phyloP scores from a whole-genome alignment of 1,140 invertebrate genomes.

The Sinonovacula constricta region DNA sequence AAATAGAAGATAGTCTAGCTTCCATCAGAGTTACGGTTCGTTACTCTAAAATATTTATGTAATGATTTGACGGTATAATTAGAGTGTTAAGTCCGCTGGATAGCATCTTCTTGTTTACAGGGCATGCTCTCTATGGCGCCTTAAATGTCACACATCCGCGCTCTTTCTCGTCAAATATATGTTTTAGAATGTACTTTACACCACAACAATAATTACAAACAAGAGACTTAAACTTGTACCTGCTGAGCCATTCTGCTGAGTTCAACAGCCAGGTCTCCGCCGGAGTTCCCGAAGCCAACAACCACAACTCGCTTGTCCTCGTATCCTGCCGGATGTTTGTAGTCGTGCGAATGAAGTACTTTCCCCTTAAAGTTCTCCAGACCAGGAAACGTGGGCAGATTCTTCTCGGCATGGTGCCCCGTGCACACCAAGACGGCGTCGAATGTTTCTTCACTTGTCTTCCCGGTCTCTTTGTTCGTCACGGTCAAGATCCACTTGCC shows the following conservation, averaged over 20 bases:
- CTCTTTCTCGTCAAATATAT: too few species aligned
- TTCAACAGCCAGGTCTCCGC: constrained; percentile 79
- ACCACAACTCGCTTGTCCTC: constrained; percentile 79
- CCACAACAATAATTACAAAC: too few species aligned
- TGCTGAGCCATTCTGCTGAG: constrained; percentile 76
- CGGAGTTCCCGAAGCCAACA: constrained; percentile 81
- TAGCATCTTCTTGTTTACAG: too few species aligned
- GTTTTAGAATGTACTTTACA: too few species aligned
- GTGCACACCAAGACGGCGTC: constrained; percentile 76
- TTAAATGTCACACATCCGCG: too few species aligned
- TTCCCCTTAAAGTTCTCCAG: constrained; percentile 78
- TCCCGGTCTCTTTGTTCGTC: constrained; percentile 9
- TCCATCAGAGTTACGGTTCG: too few species aligned
- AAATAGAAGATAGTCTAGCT: too few species aligned
- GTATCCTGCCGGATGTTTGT: constrained; percentile 71
- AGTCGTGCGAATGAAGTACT: constrained; percentile 79
- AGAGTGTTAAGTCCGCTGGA: too few species aligned
- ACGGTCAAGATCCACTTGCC: constrained; percentile 17
- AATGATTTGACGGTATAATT: too few species aligned
- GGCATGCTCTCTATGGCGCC: too few species aligned
- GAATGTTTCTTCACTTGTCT: constrained; percentile 56
- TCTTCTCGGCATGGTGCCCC: constrained; percentile 77
- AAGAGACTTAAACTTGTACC: too few species aligned
- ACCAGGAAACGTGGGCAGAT: constrained; percentile 74
- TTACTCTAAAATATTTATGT: too few species aligned